A percentile compares a stretch with the other conserved stretches of the same genome.
Conservation (phyloP, 1,140 invertebrate species). For the Trichonephila clavipes region DNA sequence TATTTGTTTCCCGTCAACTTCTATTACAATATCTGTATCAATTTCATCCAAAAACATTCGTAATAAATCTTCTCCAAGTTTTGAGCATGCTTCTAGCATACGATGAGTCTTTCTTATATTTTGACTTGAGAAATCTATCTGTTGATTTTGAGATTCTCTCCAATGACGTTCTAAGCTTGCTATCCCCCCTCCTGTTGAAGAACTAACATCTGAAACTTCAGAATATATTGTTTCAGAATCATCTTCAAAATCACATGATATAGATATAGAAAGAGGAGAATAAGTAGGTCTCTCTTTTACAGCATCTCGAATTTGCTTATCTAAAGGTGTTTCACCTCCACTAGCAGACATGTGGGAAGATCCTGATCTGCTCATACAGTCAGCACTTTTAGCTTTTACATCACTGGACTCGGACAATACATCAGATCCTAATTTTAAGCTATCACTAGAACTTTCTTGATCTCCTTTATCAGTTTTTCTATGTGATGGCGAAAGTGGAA, state of each 20-base stretch:
- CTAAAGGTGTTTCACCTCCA: conserved; percentile 3
- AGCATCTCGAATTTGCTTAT: conserved; percentile 47
- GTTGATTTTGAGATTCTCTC: conserved; percentile 83
- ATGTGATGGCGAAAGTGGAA: background rate
- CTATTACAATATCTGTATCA: conserved; percentile 87
- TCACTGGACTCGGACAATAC: conserved; percentile 2
- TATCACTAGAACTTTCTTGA: conserved; percentile 63
- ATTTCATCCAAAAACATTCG: conserved; percentile 94
- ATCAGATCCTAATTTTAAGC: conserved; percentile 24
- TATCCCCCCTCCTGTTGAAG: conserved; percentile 63
- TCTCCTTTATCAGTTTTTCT: conserved; percentile 58
- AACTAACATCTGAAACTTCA: conserved; percentile 78
- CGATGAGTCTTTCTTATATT: conserved; percentile 44
- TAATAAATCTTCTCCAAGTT: conserved; percentile 91
- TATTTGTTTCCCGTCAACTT: conserved; percentile 88
- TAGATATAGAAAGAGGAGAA: conserved; percentile 31
- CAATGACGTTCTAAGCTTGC: conserved; percentile 80
- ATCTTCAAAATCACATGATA: conserved; percentile 76
- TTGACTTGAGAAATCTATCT: conserved; percentile 77
- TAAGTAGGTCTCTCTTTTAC: conserved; percentile 39
- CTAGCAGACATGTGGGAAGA: conserved; percentile 46
- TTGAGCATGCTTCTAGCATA: conserved; percentile 83
- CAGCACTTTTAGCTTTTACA: conserved; percentile 53
- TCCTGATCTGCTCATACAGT: conserved; percentile 55
- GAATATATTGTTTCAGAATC: conserved; percentile 77